Conservation (phyloP, 23 tunicate species). For the Oikopleura vanhoeffeni region DNA sequence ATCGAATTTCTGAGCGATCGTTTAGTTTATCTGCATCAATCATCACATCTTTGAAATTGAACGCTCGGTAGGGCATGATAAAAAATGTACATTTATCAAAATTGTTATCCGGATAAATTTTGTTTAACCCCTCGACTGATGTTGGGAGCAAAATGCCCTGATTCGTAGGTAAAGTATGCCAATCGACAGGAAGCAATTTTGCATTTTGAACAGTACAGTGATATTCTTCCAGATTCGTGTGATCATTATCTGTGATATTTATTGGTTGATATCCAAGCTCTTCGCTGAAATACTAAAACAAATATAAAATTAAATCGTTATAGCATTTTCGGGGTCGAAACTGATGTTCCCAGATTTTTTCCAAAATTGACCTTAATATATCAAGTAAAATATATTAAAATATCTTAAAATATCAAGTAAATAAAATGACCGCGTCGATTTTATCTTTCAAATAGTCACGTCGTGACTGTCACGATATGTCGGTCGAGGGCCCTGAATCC, state of each 20-base stretch:
- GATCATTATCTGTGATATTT: not conserved
- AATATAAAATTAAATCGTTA: too few relatives aligned
- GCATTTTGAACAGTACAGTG: not conserved
- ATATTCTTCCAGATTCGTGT: not conserved
- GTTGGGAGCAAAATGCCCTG: not conserved
- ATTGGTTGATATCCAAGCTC: not conserved
- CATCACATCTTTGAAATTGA: slow-evolving; percentile 7
- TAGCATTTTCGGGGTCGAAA: too few relatives aligned
- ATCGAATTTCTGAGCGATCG: not conserved
- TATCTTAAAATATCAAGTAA: too few relatives aligned
- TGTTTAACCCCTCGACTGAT: not conserved
- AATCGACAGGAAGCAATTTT: not conserved
- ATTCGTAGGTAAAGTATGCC: not conserved
- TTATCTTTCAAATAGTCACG: too few relatives aligned
- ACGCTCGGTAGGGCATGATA: slow-evolving; percentile 7
- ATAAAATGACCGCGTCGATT: too few relatives aligned
- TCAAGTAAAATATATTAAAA: too few relatives aligned
- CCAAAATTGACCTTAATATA: too few relatives aligned
- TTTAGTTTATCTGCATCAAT: not conserved
- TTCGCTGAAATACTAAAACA: not conserved
- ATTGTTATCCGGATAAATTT: not conserved
- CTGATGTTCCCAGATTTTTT: too few relatives aligned
- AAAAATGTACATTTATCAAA: not conserved
- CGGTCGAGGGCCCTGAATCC: too few relatives aligned
- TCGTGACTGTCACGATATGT: too few relatives aligned